These are phyloP conservation scores for Macaria notata DNA, from an alignment of 2,888 invertebrate genomes.

Conservation along the genomic window DNA sequence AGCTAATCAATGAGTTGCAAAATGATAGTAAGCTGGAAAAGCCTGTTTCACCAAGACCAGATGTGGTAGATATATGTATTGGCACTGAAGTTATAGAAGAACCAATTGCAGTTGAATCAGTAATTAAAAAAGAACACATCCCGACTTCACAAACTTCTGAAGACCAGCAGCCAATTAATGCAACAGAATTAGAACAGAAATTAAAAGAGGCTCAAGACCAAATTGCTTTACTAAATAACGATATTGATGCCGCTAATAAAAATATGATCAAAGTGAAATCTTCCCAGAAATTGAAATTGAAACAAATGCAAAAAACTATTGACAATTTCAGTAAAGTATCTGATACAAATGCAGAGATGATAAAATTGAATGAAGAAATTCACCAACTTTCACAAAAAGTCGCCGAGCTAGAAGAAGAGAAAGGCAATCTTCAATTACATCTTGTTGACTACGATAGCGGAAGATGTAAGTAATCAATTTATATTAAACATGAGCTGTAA, in stretches of 20 bases:
- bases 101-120: constrained; percentile 19
- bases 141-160: constrained; percentile 31
- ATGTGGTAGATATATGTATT: constrained; percentile 51
- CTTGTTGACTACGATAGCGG: constrained; percentile 90
- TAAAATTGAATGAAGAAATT: constrained; percentile 84
- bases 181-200: constrained; percentile 65
- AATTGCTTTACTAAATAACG: constrained; percentile 83
- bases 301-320: constrained; percentile 89
- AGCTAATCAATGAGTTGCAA: constrained; percentile 62
- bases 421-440: constrained; percentile 93
- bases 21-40: constrained; percentile 34
- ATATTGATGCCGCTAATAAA: constrained; percentile 89
- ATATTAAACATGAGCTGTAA: neutral
- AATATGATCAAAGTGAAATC: constrained; percentile 89
- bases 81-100: constrained; percentile 43
- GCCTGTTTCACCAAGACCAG: constrained; percentile 31
- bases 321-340: constrained; percentile 85
- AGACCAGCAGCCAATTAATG: constrained; percentile 27
- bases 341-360: constrained; percentile 86
- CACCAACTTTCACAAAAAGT: constrained; percentile 87
- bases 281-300: constrained; percentile 86
- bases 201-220: constrained; percentile 69
- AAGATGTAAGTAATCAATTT: constrained; percentile 75
- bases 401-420: constrained; percentile 94
- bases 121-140: constrained; percentile 19